A percentile compares a stretch with the other conserved stretches of the same genome.
phyloP scores from a whole-genome alignment of 2,888 invertebrate genomes.

The Leptura quadrifasciata region DNA sequence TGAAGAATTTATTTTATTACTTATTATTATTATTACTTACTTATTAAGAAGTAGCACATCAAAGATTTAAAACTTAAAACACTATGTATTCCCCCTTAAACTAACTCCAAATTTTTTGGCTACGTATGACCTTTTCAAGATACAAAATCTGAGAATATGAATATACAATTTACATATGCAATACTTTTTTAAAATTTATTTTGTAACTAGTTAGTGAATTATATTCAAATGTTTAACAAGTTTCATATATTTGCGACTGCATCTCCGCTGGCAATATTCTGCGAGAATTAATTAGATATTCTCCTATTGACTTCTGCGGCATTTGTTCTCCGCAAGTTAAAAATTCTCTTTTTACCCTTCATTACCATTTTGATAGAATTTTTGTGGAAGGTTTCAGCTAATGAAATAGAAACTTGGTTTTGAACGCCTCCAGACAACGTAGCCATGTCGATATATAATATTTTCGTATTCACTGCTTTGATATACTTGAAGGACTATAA shows the following conservation, averaged over 20 bases:
- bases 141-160: no score
- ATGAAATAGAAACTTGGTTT: not conserved
- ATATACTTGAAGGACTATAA: not conserved
- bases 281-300: constrained; percentile 2
- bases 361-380: constrained; percentile 14
- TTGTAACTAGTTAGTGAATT: no score
- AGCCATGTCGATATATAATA: not conserved
- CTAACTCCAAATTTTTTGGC: no score
- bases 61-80: no score
- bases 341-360: not conserved
- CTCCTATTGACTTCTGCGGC: not conserved
- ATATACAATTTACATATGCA: no score
- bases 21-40: no score
- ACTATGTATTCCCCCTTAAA: no score
- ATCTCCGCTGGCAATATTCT: not conserved
- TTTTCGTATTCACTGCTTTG: not conserved
- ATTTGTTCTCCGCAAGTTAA: not conserved
- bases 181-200: no score
- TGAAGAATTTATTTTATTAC: no score
- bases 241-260: not conserved
- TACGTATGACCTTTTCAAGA: no score
- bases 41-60: no score
- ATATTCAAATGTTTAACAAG: no score
- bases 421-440: not conserved
- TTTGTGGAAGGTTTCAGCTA: not conserved